Percentiles rank a stretch among this genome's conserved stretches.
Conservation (phyloP, 2,113 vertebrate genomes). For the Lepus timidus region DNA sequence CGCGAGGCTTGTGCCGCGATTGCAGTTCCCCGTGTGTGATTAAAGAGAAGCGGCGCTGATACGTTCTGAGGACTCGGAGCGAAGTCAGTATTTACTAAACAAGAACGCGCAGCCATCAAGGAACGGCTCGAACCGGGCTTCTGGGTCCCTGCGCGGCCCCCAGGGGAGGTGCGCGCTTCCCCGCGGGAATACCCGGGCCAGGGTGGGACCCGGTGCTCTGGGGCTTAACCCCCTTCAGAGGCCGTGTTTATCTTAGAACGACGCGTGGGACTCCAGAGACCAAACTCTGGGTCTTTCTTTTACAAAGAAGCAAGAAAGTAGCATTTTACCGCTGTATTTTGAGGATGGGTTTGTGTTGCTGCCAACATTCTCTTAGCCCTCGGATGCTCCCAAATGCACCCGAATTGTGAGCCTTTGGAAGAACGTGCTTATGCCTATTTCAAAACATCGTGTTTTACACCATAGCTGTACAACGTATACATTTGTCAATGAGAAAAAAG, state of each 20-base stretch:
- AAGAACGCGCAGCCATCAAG: background rate
- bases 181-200: background rate
- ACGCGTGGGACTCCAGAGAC: background rate
- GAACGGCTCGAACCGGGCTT: background rate
- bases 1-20: conserved; percentile 67
- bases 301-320: background rate
- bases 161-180: background rate
- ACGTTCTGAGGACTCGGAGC: background rate
- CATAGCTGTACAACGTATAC: background rate
- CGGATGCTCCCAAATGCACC: background rate
- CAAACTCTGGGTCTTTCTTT: background rate
- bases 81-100: conserved; percentile 20
- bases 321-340: background rate
- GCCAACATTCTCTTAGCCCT: background rate
- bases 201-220: background rate
- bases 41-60: conserved; percentile 48
- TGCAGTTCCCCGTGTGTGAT: conserved; percentile 78
- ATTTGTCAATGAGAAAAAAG: background rate
- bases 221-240: background rate
- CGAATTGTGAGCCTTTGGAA: background rate
- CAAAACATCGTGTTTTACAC: background rate
- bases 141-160: background rate
- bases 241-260: background rate
- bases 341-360: background rate
- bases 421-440: background rate